These are phyloP conservation scores for Melieria crassipennis DNA, from an alignment of 2,888 invertebrate genomes.

Conservation along the genomic window DNA sequence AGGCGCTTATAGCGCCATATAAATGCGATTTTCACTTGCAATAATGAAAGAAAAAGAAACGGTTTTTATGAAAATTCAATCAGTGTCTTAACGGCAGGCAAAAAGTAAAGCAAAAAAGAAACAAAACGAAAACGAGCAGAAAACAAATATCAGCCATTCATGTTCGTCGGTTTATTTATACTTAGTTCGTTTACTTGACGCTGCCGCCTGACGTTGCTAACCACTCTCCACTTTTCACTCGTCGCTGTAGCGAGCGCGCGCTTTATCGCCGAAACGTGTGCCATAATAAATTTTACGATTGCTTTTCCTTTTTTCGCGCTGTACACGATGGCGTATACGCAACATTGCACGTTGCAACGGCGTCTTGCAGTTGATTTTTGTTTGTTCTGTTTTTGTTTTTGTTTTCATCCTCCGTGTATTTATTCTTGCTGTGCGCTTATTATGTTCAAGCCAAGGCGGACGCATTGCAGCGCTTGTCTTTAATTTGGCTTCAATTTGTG, in stretches of 20 bases:
- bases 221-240: slow-evolving; percentile 1
- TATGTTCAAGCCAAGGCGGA: background rate
- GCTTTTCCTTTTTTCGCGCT: slow-evolving; percentile 4
- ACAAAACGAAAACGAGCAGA: background rate
- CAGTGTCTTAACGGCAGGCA: no score
- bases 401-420: background rate
- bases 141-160: background rate
- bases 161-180: background rate
- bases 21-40: no score
- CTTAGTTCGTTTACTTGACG: background rate
- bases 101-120: background rate
- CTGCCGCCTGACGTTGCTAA: background rate
- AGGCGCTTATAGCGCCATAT: no score
- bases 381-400: background rate
- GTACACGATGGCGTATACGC: no score
- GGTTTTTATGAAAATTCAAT: no score
- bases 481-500: background rate
- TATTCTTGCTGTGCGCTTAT: background rate
- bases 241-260: background rate
- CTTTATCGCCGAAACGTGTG: slow-evolving; percentile 28
- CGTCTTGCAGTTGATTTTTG: background rate
- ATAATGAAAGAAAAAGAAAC: no score
- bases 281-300: slow-evolving; percentile 26
- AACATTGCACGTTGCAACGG: no score
- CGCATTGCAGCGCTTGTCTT: background rate